A percentile compares a stretch with the other conserved stretches of the same genome.
These are phyloP conservation scores for Danaus chrysippus DNA, from an alignment of 2,888 invertebrate genomes.

Conservation along the genomic window DNA sequence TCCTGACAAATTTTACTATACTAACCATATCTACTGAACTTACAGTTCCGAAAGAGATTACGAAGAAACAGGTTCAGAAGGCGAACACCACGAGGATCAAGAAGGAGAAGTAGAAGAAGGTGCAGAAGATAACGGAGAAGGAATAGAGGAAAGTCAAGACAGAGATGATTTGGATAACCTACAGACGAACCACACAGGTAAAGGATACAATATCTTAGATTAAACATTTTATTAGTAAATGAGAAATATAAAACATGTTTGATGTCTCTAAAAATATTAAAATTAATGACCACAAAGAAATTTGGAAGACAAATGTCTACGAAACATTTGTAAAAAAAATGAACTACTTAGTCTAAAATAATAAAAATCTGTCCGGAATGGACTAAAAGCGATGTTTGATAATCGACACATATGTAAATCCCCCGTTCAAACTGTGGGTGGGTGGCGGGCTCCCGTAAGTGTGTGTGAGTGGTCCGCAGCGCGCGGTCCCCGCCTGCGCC, in stretches of 20 bases:
- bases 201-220: constrained; percentile 15
- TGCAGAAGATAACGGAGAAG: constrained; percentile 51
- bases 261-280: too few species aligned
- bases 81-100: constrained; percentile 83
- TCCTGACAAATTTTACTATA: background rate
- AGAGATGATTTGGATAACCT: constrained; percentile 61
- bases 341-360: too few species aligned
- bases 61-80: constrained; percentile 84
- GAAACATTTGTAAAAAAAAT: too few species aligned
- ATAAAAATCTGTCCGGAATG: too few species aligned
- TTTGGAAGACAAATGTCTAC: too few species aligned
- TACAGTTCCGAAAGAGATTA: constrained; percentile 83
- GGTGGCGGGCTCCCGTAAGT: background rate
- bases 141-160: constrained; percentile 65
- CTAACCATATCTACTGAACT: background rate
- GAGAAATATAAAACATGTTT: background rate
- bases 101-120: constrained; percentile 70
- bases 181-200: constrained; percentile 73
- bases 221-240: background rate
- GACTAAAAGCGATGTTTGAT: too few species aligned
- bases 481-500: constrained; percentile 61
- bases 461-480: constrained; percentile 27
- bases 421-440: too few species aligned
- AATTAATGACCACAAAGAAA: too few species aligned
- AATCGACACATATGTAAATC: too few species aligned